Evolutionary conservation across 1,140 invertebrate genomes (phyloP).

Genomic region (Aphaenogaster ashmeadi): DNA sequence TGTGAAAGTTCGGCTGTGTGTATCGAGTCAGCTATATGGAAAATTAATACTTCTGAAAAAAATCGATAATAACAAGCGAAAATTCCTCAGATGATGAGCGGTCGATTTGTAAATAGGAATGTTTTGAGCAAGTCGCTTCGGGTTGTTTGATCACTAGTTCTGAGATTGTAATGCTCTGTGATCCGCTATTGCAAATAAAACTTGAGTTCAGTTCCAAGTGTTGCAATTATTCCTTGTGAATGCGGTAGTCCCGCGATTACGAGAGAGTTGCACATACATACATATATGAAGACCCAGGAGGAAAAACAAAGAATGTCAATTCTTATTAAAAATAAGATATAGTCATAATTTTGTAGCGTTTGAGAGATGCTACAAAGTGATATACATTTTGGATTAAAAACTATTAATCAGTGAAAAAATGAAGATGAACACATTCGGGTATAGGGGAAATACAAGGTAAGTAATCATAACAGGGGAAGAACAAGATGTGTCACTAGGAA

Average conservation of each 20-base stretch:
- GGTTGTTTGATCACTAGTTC: neutral
- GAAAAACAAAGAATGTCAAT: too few relatives aligned
- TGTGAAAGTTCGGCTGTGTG: neutral
- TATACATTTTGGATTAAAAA: too few relatives aligned
- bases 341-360: too few relatives aligned
- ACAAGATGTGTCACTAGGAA: too few relatives aligned
- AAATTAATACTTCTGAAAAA: neutral
- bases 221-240: neutral
- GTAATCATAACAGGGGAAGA: too few relatives aligned
- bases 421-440: too few relatives aligned
- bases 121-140: neutral
- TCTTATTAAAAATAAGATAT: too few relatives aligned
- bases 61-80: conserved; percentile 1
- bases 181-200: conserved; percentile 5
- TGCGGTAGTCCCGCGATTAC: neutral
- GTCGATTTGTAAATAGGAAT: neutral
- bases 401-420: too few relatives aligned
- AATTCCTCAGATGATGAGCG: neutral
- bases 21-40: neutral
- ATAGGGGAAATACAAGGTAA: too few relatives aligned
- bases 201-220: neutral
- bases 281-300: too few relatives aligned
- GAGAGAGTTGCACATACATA: neutral
- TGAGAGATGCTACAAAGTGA: too few relatives aligned
- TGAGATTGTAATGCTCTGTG: conserved; percentile 12